Evolutionary conservation across 2,797 vertebrate genomes (phyloP).

Genomic region (Pteropus rufus): DNA sequence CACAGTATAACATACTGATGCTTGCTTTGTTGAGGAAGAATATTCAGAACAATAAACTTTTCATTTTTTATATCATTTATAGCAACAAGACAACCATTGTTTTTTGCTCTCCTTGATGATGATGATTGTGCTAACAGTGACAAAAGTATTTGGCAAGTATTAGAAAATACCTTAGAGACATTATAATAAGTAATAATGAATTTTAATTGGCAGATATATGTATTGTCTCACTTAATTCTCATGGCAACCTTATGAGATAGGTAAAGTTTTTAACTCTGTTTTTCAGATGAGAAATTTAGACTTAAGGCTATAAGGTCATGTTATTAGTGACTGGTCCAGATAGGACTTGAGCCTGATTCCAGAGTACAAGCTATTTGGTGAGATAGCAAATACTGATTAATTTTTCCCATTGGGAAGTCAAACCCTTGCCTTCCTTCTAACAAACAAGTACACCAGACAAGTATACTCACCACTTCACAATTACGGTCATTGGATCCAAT

Average conservation of each 20-base stretch:
- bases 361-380: background rate
- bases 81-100: background rate
- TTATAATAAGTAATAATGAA: background rate
- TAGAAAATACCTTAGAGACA: background rate
- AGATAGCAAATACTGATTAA: background rate
- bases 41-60: background rate
- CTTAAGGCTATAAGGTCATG: background rate
- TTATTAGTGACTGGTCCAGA: background rate
- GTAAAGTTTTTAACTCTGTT: background rate
- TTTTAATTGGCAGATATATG: background rate
- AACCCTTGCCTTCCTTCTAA: background rate
- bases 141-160: background rate
- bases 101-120: background rate
- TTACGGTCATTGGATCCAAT: background rate
- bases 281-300: background rate
- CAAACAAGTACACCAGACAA: background rate
- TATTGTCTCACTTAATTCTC: slow-evolving; percentile 16
- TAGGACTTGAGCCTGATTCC: background rate
- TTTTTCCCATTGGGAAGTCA: background rate
- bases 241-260: background rate
- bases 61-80: slow-evolving; percentile 38
- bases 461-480: background rate
- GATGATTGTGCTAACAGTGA: background rate
- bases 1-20: background rate
- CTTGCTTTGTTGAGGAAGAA: slow-evolving; percentile 15